These are phyloP conservation scores for Berghia stephanieae DNA, from an alignment of 1,140 invertebrate genomes.

Conservation along the genomic window DNA sequence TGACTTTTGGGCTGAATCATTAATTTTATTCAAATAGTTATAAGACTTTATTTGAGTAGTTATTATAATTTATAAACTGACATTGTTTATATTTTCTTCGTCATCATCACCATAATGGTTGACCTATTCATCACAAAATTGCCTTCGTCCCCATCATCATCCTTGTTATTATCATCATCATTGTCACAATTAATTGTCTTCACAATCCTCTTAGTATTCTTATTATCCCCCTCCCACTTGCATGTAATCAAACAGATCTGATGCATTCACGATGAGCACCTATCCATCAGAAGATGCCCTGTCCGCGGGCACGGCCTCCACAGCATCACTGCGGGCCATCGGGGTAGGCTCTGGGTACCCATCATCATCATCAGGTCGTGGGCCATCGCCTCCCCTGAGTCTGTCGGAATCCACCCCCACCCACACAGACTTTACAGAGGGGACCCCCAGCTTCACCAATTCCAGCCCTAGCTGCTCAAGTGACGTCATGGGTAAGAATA, in stretches of 20 bases:
- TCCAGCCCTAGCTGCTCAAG: slow-evolving; percentile 76
- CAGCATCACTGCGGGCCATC: background rate
- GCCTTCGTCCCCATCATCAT: no score
- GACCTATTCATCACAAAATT: no score
- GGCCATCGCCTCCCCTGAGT: slow-evolving; percentile 84
- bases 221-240: no score
- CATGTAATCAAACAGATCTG: slow-evolving; percentile 31
- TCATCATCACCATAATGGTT: no score
- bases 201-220: no score
- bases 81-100: no score
- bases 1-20: no score
- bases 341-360: slow-evolving; percentile 13
- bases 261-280: slow-evolving; percentile 31
- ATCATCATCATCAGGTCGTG: slow-evolving; percentile 56
- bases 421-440: slow-evolving; percentile 84
- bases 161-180: no score
- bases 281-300: slow-evolving; percentile 34
- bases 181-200: no score
- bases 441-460: slow-evolving; percentile 95
- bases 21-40: no score
- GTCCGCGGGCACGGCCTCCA: slow-evolving; percentile 12
- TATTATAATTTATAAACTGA: no score
- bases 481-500: slow-evolving; percentile 64
- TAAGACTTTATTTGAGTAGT: no score
- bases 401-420: slow-evolving; percentile 92